A percentile compares a stretch with the other conserved stretches of the same genome.
phyloP scores from a whole-genome alignment of 2,888 invertebrate species.

The Cryptus viduatorius region DNA sequence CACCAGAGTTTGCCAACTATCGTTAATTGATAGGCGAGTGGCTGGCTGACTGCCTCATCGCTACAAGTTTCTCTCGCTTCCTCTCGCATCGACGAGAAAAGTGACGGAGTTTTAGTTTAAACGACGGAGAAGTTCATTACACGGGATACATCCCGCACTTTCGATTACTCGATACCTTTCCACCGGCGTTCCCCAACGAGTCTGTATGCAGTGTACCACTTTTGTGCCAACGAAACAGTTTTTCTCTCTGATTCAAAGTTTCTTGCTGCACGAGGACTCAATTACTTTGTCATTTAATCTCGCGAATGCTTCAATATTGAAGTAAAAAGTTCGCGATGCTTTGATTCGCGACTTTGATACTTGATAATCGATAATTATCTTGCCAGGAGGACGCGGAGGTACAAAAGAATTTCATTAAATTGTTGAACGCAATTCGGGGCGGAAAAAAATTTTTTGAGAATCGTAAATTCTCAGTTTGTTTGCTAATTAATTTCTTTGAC shows the following conservation, averaged over 20 bases:
- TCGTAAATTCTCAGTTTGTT: no score
- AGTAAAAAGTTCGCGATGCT: background rate
- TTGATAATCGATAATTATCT: background rate
- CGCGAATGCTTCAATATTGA: background rate
- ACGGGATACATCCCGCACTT: constrained; percentile 13
- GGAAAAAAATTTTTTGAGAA: no score
- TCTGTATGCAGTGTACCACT: background rate
- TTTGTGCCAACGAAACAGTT: background rate
- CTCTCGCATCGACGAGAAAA: constrained; percentile 5
- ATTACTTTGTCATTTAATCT: constrained; percentile 3
- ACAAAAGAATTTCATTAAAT: background rate
- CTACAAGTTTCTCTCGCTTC: background rate
- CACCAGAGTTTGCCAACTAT: constrained; percentile 47
- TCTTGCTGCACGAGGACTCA: background rate
- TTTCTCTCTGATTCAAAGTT: background rate
- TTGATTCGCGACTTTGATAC: no score
- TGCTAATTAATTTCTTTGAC: no score
- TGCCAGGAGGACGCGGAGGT: background rate
- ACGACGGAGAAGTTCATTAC: constrained; percentile 17
- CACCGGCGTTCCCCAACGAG: background rate
- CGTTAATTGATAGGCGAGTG: constrained; percentile 55
- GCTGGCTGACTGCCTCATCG: constrained; percentile 8
- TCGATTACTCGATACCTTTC: constrained; percentile 39
- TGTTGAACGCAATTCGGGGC: no score
- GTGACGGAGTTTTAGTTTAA: constrained; percentile 25